A percentile compares a stretch with the other conserved stretches of the same genome.
Evolutionary conservation across 1,140 invertebrate genomes (phyloP).

Genomic region (Trachymyrmex cornetzi): DNA sequence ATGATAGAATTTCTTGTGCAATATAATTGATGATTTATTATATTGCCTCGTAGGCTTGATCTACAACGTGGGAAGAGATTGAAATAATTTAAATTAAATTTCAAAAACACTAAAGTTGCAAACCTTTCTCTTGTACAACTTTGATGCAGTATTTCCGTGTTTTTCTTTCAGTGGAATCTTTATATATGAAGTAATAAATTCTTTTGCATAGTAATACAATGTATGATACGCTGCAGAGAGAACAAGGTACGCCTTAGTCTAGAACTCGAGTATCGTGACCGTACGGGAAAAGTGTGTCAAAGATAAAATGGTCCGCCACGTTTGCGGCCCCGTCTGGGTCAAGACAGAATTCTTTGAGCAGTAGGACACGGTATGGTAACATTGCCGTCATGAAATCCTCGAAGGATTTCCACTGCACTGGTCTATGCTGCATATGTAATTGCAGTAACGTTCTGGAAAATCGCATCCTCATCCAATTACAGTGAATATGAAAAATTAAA

Average conservation of each 20-base stretch:
- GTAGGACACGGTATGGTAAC: conserved; percentile 19
- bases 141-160: not conserved
- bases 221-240: not conserved
- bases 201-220: not conserved
- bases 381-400: conserved; percentile 19
- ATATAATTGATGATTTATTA: conserved; percentile 25
- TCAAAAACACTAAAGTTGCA: not conserved
- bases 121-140: not conserved
- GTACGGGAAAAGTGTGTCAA: conserved; percentile 42
- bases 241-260: not conserved
- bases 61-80: not conserved
- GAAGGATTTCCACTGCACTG: not conserved
- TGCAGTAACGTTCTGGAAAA: conserved; percentile 16
- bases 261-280: conserved; percentile 3
- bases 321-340: not conserved
- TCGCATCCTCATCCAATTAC: not conserved
- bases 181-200: conserved; percentile 24
- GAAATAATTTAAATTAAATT: not conserved
- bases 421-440: conserved; percentile 15
- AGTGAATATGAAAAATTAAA: conserved; percentile 11
- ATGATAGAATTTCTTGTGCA: not conserved
- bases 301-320: conserved; percentile 40
- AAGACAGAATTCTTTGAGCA: conserved; percentile 35
- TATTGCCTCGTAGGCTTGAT: not conserved
- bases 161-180: not conserved